A percentile compares a stretch with the other conserved stretches of the same genome.
Conservation (phyloP, 2,113 vertebrate species). For the Strix aluco region DNA sequence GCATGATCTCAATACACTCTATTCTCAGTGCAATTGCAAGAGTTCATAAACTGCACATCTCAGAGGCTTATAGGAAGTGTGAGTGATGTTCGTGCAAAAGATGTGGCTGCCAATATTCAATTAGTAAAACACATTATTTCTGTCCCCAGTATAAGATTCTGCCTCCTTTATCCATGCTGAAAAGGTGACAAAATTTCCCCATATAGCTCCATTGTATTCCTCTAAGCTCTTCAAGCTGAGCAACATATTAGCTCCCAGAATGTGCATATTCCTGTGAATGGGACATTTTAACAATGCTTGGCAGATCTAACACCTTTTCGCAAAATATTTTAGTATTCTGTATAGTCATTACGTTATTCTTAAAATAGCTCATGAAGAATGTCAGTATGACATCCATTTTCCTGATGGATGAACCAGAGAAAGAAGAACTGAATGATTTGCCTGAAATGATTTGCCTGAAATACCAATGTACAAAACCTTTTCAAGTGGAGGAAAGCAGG, state of each 20-base stretch:
- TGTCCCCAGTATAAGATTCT: neutral
- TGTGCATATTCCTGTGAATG: neutral
- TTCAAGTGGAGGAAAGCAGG: neutral
- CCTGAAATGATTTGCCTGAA: constrained; percentile 4
- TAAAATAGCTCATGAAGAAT: constrained; percentile 26
- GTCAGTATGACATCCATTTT: constrained; percentile 9
- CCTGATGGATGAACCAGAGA: neutral
- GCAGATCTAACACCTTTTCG: constrained; percentile 10
- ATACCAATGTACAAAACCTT: neutral
- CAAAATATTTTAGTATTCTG: constrained; percentile 38
- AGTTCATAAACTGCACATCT: neutral
- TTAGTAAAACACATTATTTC: constrained; percentile 11
- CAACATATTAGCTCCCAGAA: neutral
- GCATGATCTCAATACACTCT: neutral
- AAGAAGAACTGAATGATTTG: neutral
- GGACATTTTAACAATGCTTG: constrained; percentile 23
- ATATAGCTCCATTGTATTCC: neutral
- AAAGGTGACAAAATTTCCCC: constrained; percentile 4
- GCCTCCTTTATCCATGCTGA: neutral
- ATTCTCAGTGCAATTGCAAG: neutral
- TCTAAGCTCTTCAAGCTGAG: neutral
- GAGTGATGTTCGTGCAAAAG: neutral
- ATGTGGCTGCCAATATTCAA: neutral
- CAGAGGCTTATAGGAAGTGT: neutral
- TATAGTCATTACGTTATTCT: neutral